Conservation (phyloP, 2,797 vertebrate species). For the Enteromius unitaeniatus region DNA sequence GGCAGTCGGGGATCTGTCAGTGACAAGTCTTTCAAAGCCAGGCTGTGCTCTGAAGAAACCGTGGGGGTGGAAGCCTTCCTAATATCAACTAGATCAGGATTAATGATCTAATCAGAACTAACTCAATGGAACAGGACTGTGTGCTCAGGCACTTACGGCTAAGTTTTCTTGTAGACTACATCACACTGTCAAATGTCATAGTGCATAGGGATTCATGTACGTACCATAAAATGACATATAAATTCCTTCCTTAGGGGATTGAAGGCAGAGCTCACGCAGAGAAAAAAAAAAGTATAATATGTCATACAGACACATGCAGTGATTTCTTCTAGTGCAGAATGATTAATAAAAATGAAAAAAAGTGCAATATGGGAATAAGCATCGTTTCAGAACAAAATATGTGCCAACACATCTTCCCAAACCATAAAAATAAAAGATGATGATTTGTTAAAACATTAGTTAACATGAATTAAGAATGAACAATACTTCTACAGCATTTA, state of each 20-base stretch:
- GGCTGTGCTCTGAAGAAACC: background rate
- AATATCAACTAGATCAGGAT: constrained; percentile 19
- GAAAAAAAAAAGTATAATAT: background rate
- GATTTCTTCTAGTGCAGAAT: background rate
- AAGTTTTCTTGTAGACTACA: constrained; percentile 12
- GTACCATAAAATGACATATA: background rate
- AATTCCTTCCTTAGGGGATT: background rate
- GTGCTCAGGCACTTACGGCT: background rate
- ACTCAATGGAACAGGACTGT: background rate
- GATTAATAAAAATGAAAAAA: background rate
- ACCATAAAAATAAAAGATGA: background rate
- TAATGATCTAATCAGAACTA: constrained; percentile 37
- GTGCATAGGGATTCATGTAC: background rate
- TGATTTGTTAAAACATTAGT: too few species aligned
- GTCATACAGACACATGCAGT: background rate
- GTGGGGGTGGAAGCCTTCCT: constrained; percentile 4
- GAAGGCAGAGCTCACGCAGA: background rate
- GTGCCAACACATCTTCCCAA: background rate
- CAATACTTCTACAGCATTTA: too few species aligned
- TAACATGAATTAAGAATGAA: too few species aligned
- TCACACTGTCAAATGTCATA: constrained; percentile 3
- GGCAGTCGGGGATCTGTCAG: constrained; percentile 31
- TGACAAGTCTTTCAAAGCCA: constrained; percentile 22
- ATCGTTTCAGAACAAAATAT: background rate
- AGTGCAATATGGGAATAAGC: background rate